Base-by-base conservation (phyloP, 2,888 invertebrate species). In the Dicranocentrus wangi region DNA sequence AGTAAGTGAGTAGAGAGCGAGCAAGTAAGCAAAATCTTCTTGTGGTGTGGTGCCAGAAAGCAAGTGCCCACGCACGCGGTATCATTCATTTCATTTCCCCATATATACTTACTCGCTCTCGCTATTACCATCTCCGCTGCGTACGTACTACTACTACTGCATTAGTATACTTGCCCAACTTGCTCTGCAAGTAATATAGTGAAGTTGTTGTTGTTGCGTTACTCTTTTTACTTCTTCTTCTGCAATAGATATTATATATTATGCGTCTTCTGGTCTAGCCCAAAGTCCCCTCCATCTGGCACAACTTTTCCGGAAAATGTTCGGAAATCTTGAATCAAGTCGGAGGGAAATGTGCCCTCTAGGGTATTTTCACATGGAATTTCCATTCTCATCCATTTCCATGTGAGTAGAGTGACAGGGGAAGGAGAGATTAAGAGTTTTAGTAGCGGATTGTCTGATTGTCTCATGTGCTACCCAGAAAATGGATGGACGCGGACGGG, bases 61-160 rank as follows among this genome's bases (percentile, higher is more conserved):
- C 63, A 80, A 72, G 70, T 51, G 77, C 81, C 72, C 81, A 84
- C 85, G 84, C 85, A 85, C 85, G 85, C 85, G 82, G 80, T 78
- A 84, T 84, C 82, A 69, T 79, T 77, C 76, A 58, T 65, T 72
- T 66, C 63, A 71, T 81, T 73, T 80, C 63, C 28, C 63, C 81
- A 69, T 53, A 61, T 28, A 17, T 60, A 28, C 25, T 1, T 27
- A 58, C 58, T 25, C 15, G 39, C 39, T 39, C 39, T 8, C 39
- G 5, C 13, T 32, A 47, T 47, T 43, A 17, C 47, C 21, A 25
- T 28, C 25, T 1, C 13, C 2, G 43, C 13, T 43, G n/a, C 47
- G 55, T 28, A 17, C 53, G 10, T n/a, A 21, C 17, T 28, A 27
- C 1, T 2, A 53, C 19, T 53, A n/a, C n/a, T n/a, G n/a, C n/a